A percentile compares a stretch with the other conserved stretches of the same genome.
Conservation (phyloP, 2,113 vertebrate genomes). For the Anolis carolinensis region DNA sequence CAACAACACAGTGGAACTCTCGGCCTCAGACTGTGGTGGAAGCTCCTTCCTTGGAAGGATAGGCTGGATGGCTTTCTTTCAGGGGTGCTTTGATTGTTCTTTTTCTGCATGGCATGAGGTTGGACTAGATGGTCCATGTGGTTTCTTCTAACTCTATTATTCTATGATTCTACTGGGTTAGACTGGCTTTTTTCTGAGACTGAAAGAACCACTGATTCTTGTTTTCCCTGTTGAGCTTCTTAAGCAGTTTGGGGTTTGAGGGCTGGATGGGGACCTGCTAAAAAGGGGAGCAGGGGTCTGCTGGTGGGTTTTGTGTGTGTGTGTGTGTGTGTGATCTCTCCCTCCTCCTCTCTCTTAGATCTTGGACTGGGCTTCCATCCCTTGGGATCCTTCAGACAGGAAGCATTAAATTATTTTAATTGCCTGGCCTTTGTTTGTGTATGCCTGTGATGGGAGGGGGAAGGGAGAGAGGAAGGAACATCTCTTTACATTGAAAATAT, state of each 20-base stretch:
- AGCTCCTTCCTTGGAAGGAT: too few relatives aligned
- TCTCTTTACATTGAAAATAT: background rate
- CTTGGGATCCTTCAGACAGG: conserved; percentile 60
- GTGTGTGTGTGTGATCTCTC: background rate
- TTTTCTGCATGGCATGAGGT: too few relatives aligned
- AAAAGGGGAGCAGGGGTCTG: background rate
- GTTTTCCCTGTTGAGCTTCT: background rate
- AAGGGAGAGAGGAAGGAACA: conserved; percentile 19
- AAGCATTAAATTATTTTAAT: conserved; percentile 72
- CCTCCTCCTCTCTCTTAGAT: background rate
- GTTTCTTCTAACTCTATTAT: too few relatives aligned
- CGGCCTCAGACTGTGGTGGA: too few relatives aligned
- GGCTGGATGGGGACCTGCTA: background rate
- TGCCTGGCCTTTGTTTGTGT: conserved; percentile 45
- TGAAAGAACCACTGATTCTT: too few relatives aligned
- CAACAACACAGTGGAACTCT: too few relatives aligned
- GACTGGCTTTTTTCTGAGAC: too few relatives aligned
- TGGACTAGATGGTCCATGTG: too few relatives aligned
- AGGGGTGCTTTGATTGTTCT: too few relatives aligned
- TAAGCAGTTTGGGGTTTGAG: background rate
- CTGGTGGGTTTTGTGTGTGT: background rate
- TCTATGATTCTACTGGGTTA: too few relatives aligned
- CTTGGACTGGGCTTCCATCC: background rate
- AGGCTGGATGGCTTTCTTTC: too few relatives aligned
- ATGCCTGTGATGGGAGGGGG: conserved; percentile 48